A percentile compares a stretch with the other conserved stretches of the same genome.
Evolutionary conservation across 2,888 invertebrate species (phyloP).

Genomic region (Philopedon plagiatum): DNA sequence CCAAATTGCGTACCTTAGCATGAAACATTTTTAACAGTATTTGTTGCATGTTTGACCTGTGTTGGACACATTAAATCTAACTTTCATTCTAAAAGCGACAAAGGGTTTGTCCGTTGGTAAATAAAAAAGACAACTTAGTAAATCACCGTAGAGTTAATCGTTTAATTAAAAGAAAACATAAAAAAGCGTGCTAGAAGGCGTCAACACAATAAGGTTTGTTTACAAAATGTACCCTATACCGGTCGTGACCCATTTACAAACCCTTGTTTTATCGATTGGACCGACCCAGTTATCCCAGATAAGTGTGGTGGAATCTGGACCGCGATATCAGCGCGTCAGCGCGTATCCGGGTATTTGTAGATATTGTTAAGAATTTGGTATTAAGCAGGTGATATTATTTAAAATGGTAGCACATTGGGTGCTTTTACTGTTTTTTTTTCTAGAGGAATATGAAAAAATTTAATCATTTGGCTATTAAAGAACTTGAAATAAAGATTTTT

Average conservation of each 20-base stretch:
- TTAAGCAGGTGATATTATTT: no score
- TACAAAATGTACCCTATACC: constrained; percentile 26
- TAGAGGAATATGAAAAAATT: no score
- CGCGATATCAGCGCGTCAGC: neutral
- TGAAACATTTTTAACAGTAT: no score
- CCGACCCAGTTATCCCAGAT: constrained; percentile 19
- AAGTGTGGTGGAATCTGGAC: neutral
- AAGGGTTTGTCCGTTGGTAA: neutral
- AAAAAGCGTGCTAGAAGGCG: neutral
- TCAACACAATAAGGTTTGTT: constrained; percentile 5
- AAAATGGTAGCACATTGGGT: no score
- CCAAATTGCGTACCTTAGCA: no score
- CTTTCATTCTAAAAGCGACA: neutral
- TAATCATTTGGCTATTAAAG: no score
- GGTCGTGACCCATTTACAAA: neutral
- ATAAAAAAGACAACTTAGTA: neutral
- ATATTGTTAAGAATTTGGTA: no score
- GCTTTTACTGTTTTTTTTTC: no score
- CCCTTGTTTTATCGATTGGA: constrained; percentile 22
- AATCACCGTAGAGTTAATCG: neutral
- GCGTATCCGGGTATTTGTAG: no score
- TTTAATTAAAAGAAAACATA: neutral
- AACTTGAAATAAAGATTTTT: no score
- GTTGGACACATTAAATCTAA: no score
- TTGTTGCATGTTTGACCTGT: no score